Conservation (phyloP, 2,113 vertebrate genomes). For the Pholis gunnellus region DNA sequence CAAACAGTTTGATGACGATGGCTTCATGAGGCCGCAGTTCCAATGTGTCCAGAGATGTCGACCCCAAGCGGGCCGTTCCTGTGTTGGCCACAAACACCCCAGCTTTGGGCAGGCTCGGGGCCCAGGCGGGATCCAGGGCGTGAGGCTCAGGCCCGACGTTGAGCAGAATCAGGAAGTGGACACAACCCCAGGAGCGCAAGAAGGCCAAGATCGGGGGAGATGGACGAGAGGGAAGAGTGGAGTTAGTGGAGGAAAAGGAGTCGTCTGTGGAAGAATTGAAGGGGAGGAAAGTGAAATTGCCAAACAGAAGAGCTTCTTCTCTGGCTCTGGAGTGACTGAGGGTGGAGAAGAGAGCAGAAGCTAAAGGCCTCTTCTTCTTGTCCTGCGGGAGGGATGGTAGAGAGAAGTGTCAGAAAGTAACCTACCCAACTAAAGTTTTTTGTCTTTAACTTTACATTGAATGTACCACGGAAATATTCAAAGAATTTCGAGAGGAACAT, state of each 20-base stretch:
- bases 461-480: not conserved
- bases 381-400: slow-evolving; percentile 32
- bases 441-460: not conserved
- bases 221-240: slow-evolving; percentile 23
- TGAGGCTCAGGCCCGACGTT: slow-evolving; percentile 71
- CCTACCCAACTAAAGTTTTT: not conserved
- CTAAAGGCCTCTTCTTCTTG: slow-evolving; percentile 10
- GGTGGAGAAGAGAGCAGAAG: slow-evolving; percentile 69
- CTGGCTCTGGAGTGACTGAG: slow-evolving; percentile 74
- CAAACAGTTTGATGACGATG: slow-evolving; percentile 81
- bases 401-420: not conserved
- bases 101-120: slow-evolving; percentile 57
- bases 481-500: not conserved
- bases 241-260: slow-evolving; percentile 37
- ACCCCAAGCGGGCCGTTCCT: slow-evolving; percentile 70
- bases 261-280: slow-evolving; percentile 61
- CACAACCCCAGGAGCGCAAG: slow-evolving; percentile 83
- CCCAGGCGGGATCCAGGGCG: slow-evolving; percentile 68
- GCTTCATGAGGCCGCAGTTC: slow-evolving; percentile 78
- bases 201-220: slow-evolving; percentile 74
- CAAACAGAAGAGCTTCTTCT: slow-evolving; percentile 81
- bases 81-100: slow-evolving; percentile 81
- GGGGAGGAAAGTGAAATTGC: slow-evolving; percentile 78
- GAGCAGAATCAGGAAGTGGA: slow-evolving; percentile 80
- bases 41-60: slow-evolving; percentile 65